These are phyloP conservation scores for Sebastes oblongus DNA, from an alignment of 2,797 vertebrate genomes.

Conservation along the genomic window DNA sequence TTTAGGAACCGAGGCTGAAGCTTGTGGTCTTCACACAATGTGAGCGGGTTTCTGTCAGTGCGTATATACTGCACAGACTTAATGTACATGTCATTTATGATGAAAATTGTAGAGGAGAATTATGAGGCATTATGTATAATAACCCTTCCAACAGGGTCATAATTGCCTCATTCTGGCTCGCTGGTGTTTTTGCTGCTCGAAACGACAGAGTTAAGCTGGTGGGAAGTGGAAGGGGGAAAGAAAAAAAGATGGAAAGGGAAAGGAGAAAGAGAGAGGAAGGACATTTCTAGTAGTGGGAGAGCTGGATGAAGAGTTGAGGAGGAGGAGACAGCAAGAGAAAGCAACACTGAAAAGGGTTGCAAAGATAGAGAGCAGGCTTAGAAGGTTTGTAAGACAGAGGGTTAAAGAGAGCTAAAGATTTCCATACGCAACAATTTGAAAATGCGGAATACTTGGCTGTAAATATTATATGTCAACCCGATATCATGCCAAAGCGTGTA, in stretches of 20 bases:
- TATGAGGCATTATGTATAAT: constrained; percentile 70
- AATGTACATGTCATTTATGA: constrained; percentile 54
- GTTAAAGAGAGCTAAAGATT: neutral
- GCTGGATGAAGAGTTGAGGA: neutral
- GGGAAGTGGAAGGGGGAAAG: neutral
- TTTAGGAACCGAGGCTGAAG: constrained; percentile 2
- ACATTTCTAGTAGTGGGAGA: neutral
- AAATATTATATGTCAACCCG: neutral
- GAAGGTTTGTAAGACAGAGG: neutral
- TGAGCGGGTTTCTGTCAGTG: constrained; percentile 4
- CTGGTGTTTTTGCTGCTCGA: constrained; percentile 45
- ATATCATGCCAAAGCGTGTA: neutral
- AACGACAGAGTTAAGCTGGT: constrained; percentile 41
- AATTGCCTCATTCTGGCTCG: constrained; percentile 57
- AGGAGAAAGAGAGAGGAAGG: neutral
- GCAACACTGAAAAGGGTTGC: neutral
- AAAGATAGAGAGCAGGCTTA: neutral
- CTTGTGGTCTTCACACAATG: neutral
- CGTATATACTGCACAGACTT: constrained; percentile 16
- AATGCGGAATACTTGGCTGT: neutral
- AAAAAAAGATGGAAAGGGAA: neutral
- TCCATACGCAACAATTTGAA: rapidly evolving
- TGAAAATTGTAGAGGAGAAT: constrained; percentile 59
- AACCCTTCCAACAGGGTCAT: constrained; percentile 63
- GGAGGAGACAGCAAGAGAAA: neutral